phyloP scores from a whole-genome alignment of 2,888 invertebrate species.

The Phragmatobia fuliginosa region DNA sequence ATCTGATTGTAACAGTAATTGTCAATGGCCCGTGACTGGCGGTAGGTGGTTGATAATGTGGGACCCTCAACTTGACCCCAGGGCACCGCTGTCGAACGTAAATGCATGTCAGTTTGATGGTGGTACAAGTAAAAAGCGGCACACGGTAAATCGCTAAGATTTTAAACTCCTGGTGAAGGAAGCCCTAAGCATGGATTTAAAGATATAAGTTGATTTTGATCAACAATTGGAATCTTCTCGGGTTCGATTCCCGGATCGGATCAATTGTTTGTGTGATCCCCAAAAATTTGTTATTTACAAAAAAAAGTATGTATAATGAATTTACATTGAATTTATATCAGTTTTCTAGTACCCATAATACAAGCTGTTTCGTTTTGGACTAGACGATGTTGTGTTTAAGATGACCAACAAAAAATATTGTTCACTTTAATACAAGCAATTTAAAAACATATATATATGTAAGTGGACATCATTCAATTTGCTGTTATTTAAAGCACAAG shows the following conservation, averaged over 20 bases:
- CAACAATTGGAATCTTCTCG: too few species aligned
- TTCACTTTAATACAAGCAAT: too few species aligned
- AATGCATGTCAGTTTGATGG: conserved; percentile 42
- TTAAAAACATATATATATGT: neutral
- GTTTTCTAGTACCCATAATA: too few species aligned
- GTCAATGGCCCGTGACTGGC: conserved; percentile 29
- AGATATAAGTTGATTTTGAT: too few species aligned
- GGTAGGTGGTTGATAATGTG: conserved; percentile 48
- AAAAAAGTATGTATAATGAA: too few species aligned
- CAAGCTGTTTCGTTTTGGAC: too few species aligned
- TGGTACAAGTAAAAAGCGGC: neutral
- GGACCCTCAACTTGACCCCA: conserved; percentile 58
- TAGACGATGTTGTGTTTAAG: too few species aligned
- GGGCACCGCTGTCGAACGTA: conserved; percentile 47
- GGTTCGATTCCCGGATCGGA: too few species aligned
- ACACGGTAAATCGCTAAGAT: neutral
- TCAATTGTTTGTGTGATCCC: too few species aligned
- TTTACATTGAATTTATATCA: too few species aligned
- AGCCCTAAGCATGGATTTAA: neutral
- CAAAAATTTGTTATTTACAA: too few species aligned
- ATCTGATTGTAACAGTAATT: conserved; percentile 33
- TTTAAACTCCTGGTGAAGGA: neutral
- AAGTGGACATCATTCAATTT: neutral
- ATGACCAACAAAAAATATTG: too few species aligned
- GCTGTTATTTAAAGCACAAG: neutral